Evolutionary conservation across 2,797 vertebrate genomes (phyloP).

Genomic region (Tauraco hartlaubi): DNA sequence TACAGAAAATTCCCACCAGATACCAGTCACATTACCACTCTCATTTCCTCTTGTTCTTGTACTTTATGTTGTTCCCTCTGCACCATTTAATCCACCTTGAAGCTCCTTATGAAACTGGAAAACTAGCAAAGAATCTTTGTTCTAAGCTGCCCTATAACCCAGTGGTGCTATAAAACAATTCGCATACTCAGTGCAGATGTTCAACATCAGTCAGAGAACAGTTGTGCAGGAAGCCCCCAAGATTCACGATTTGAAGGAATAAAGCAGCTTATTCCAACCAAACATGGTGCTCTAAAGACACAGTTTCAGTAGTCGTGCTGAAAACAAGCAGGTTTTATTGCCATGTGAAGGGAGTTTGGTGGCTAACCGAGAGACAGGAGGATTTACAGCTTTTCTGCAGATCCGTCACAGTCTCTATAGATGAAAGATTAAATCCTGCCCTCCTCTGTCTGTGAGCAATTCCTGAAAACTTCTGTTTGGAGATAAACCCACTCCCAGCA

Average conservation of each 20-base stretch:
- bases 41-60: background rate
- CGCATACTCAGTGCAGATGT: background rate
- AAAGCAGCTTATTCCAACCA: background rate
- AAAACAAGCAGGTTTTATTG: constrained; percentile 23
- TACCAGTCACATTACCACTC: background rate
- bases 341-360: background rate
- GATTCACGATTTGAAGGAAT: background rate
- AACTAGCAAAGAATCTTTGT: background rate
- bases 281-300: background rate
- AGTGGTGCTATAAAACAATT: background rate
- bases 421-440: background rate
- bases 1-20: background rate
- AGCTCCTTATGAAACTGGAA: constrained; percentile 8
- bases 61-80: background rate
- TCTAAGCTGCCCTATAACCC: background rate
- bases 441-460: background rate
- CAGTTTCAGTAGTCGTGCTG: background rate
- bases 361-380: background rate
- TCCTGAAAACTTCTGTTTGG: background rate
- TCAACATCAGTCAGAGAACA: background rate
- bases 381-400: background rate
- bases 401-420: background rate
- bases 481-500: background rate
- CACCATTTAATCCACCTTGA: background rate
- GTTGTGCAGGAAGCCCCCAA: background rate